Evolutionary conservation across 2,888 invertebrate genomes (phyloP), one percentile per base, ranked within the genome.

Genomic region (Panzeria rudis): DNA sequence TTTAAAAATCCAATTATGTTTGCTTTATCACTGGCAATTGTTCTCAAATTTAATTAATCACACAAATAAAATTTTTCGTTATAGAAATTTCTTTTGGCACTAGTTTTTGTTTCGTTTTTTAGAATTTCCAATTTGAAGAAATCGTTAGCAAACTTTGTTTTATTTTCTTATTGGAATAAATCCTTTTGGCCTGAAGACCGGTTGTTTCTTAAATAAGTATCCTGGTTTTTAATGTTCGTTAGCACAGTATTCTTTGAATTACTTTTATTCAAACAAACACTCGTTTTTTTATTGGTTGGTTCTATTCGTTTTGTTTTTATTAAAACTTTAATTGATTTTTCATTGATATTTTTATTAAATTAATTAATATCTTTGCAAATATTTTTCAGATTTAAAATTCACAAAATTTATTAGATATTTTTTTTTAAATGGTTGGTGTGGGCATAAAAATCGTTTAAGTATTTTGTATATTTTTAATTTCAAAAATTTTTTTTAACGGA

Each of bases 1-100:
- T 38, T 66, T 52, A 71, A 66, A 82, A 82, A 82, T 85, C 85
- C 85, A 85, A 79, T 71, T 72, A 50, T 25, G 23, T 59, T 56
- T 54, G 52, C 62, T 61, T 17, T 62, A 13, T 38, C 23, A 44
- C 64, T n/a, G 17, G 35, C 15, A 61, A 62, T 17, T 47, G 47
- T 61, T 64, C 32, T 7, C 25, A 50, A 59, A 47, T 25, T 62
- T 13, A 35, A n/a, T 50, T 38, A 8, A 61, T 77, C 6, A 20
- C 41, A 54, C 52, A 52, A 41, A 23, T 5, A 25, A 17, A 66
- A 52, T 44, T 9, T 77, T 76, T 52, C 50, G 35, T 9, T 15
- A 3, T 11, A 44, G 4, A 4, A 47, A 47, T n/a, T 71, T 52
- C 13, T 72, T 50, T 52, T 29, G 23, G 54, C 76, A 69, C 81